Base-by-base conservation (phyloP, 2,797 vertebrate genomes). In the Phoeniculus purpureus region DNA sequence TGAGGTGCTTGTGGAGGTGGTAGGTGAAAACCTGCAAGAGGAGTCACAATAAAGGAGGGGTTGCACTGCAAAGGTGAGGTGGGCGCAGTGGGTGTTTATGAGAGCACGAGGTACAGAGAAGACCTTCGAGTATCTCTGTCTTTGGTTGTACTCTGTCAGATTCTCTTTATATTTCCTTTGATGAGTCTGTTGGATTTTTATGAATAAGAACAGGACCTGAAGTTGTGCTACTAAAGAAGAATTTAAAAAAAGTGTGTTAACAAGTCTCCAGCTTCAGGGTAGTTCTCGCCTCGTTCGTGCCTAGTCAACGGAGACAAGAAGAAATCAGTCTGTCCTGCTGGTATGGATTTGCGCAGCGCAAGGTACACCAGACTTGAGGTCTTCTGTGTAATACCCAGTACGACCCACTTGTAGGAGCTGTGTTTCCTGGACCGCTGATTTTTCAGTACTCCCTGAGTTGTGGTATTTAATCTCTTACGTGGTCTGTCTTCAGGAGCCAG, bases 1-100 rank as follows among this genome's bases (percentile, higher is more conserved):
- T 0, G 0, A n/a, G n/a, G 20, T 18, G 20, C 1, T 3, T 14
- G 10, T 6, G 45, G 20, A 73, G 56, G 32, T 0, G 1, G 31
- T 23, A 71, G 58, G 62, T 37, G 14, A n/a, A 62, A 91, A 81
- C 48, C 18, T 76, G 31, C 29, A 66, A 66, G 32, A 56, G 50
- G 54, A 48, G 15, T 52, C 45, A 29, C 56, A 78, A 40, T 56
- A 75, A 25, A 79, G 50, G 52, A 79, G 60, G 25, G 27, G 17
- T 14, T 0, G 0, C 22, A 26, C 51, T 71, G 31, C 48, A 55
- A 48, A 70, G 45, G 26, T 67, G 74, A 19, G 75, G n/a, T 0
- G 0, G 71, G 72, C 77, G 22, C 47, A 37, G 40, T 34, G 32
- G 10, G 26, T 60, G 31, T 66, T 92, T 26, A 10, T 67, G 68